phyloP scores from a whole-genome alignment of 2,797 vertebrate genomes.

The Siniperca undulata region DNA sequence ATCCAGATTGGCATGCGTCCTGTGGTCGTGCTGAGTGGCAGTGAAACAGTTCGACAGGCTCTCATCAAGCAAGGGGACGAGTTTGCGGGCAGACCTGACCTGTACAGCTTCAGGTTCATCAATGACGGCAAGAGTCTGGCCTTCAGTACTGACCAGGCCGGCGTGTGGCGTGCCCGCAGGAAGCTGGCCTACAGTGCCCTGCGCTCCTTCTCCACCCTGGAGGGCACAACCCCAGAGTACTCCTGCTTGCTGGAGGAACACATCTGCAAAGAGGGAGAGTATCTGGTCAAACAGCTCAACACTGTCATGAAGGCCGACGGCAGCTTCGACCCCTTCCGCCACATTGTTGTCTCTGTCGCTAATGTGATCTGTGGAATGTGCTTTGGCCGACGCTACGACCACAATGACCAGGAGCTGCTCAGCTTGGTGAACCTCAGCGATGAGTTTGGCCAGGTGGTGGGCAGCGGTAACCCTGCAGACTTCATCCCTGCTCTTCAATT shows the following conservation, averaged over 20 bases:
- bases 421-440: conserved; percentile 84
- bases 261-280: conserved; percentile 86
- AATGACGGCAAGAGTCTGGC: conserved; percentile 86
- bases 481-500: conserved; percentile 92
- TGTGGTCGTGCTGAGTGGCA: conserved; percentile 91
- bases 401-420: conserved; percentile 88
- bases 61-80: conserved; percentile 91
- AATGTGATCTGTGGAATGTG: conserved; percentile 94
- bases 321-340: conserved; percentile 85
- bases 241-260: conserved; percentile 92
- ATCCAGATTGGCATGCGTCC: conserved; percentile 90
- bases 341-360: conserved; percentile 91
- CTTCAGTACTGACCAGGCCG: conserved; percentile 88
- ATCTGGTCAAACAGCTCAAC: conserved; percentile 84
- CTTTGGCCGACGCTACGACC: conserved; percentile 91
- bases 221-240: conserved; percentile 80
- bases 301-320: conserved; percentile 82
- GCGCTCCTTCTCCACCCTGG: conserved; percentile 86
- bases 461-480: conserved; percentile 87
- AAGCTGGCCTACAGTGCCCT: conserved; percentile 90
- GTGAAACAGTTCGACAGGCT: conserved; percentile 89
- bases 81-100: conserved; percentile 90
- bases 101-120: conserved; percentile 84
- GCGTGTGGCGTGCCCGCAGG: conserved; percentile 88
- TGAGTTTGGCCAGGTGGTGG: conserved; percentile 86